A percentile compares a stretch with the other conserved stretches of the same genome.
phyloP scores from a whole-genome alignment of 2,113 vertebrate species.

The Chloroceryle aenea region DNA sequence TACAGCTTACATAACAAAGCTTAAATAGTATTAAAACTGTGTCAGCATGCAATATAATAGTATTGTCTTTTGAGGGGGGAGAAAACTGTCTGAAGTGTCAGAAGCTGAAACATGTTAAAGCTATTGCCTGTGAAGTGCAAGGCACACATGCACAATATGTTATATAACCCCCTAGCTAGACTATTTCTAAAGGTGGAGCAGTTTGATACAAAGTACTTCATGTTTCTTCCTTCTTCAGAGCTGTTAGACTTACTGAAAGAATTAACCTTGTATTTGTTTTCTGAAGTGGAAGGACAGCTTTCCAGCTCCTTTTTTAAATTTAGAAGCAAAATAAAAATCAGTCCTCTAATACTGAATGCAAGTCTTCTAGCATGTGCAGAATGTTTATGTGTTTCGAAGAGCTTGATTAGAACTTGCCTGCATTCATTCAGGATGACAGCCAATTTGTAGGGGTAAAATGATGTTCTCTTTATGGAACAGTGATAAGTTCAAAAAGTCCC shows the following conservation, averaged over 20 bases:
- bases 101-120: neutral
- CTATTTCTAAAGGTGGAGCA: neutral
- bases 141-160: rapidly evolving
- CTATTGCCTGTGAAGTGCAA: neutral
- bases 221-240: neutral
- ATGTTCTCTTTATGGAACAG: neutral
- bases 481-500: neutral
- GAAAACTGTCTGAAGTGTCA: neutral
- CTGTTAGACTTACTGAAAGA: neutral
- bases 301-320: neutral
- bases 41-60: neutral
- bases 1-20: neutral
- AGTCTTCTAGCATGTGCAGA: neutral
- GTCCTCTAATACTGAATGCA: neutral
- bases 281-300: neutral
- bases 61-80: neutral
- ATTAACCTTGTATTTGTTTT: neutral
- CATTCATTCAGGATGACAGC: neutral
- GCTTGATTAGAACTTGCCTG: neutral
- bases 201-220: rapidly evolving
- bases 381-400: neutral
- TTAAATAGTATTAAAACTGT: neutral
- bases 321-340: neutral
- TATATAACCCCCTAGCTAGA: neutral
- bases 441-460: neutral